phyloP scores from a whole-genome alignment of 2,888 invertebrate species.

The Agonum fuliginosum region DNA sequence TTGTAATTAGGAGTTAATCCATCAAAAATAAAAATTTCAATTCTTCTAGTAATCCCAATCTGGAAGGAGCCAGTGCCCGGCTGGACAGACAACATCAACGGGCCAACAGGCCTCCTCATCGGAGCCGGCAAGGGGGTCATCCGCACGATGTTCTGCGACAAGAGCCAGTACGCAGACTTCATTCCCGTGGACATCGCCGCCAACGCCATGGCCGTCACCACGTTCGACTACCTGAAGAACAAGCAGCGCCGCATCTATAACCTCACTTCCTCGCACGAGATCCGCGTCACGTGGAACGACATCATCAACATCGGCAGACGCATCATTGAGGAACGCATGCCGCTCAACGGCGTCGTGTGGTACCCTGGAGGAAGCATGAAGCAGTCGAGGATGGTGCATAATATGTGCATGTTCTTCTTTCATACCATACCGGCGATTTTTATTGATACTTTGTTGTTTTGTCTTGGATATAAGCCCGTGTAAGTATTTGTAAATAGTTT shows the following conservation, averaged over 20 bases:
- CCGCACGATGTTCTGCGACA: constrained; percentile 90
- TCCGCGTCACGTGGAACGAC: constrained; percentile 91
- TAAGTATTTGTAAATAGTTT: constrained; percentile 78
- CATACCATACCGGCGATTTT: constrained; percentile 94
- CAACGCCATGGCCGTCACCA: constrained; percentile 81
- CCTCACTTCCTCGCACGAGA: constrained; percentile 87
- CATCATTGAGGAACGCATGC: constrained; percentile 85
- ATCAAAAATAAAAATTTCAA: neutral
- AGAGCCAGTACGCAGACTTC: constrained; percentile 85
- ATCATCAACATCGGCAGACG: constrained; percentile 88
- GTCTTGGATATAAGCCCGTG: constrained; percentile 92
- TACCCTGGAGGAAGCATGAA: constrained; percentile 92
- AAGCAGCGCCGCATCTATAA: constrained; percentile 80
- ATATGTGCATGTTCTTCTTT: constrained; percentile 88
- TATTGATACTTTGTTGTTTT: constrained; percentile 84
- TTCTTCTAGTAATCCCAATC: constrained; percentile 83
- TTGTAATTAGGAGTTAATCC: too few relatives aligned
- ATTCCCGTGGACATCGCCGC: constrained; percentile 88
- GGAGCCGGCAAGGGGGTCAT: constrained; percentile 92
- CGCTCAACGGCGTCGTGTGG: constrained; percentile 91
- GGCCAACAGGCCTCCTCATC: constrained; percentile 89
- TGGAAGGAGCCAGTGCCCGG: constrained; percentile 90
- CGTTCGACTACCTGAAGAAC: constrained; percentile 80
- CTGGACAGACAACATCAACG: constrained; percentile 96
- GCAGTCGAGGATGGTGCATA: constrained; percentile 84